A percentile compares a stretch with the other conserved stretches of the same genome.
These are phyloP conservation scores for Zaprionus taronus DNA, from an alignment of 1,140 invertebrate genomes.

Conservation along the genomic window DNA sequence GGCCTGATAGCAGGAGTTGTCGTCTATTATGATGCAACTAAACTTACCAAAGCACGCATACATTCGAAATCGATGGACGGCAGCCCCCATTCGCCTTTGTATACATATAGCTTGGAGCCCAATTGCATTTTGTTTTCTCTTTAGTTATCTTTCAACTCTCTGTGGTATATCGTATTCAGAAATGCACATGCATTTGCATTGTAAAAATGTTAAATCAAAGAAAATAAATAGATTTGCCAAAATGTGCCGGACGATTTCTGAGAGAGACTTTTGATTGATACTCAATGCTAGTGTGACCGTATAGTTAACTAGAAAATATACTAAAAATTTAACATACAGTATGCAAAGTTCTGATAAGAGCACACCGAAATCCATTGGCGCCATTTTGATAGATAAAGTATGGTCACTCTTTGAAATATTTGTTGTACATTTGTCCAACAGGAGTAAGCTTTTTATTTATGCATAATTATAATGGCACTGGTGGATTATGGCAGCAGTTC, in stretches of 20 bases:
- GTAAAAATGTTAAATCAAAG: slow-evolving; percentile 31
- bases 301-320: background rate
- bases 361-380: background rate
- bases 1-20: slow-evolving; percentile 49
- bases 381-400: background rate
- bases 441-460: no score
- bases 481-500: slow-evolving; percentile 45
- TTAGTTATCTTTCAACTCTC: slow-evolving; percentile 23
- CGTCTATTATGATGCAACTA: slow-evolving; percentile 74
- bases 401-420: background rate
- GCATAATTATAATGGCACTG: slow-evolving; percentile 20
- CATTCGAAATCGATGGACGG: slow-evolving; percentile 92
- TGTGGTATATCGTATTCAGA: slow-evolving; percentile 23
- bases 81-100: slow-evolving; percentile 93
- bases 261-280: slow-evolving; percentile 40
- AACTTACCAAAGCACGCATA: slow-evolving; percentile 90
- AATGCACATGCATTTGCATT: slow-evolving; percentile 55
- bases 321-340: background rate
- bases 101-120: slow-evolving; percentile 87
- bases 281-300: slow-evolving; percentile 31
- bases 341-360: background rate
- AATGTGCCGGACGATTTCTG: slow-evolving; percentile 41
- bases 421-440: background rate
- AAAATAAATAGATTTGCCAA: slow-evolving; percentile 38
- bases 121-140: slow-evolving; percentile 58